phyloP scores from a whole-genome alignment of 1,140 invertebrate species.

The Temnothorax longispinosus region DNA sequence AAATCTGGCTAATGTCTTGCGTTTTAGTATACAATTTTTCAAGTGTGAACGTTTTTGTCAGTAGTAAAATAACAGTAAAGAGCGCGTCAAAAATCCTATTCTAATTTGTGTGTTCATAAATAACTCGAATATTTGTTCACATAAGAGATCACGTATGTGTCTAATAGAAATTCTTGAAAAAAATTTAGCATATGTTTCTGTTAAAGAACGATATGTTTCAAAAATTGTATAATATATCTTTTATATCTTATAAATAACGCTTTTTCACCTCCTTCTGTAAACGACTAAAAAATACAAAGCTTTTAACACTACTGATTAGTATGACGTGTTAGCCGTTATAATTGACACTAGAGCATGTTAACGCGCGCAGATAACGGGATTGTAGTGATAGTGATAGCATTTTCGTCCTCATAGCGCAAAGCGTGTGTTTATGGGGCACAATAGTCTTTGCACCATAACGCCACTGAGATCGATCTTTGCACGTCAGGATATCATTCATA shows the following conservation, averaged over 20 bases:
- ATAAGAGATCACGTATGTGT: no score
- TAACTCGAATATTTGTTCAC: neutral
- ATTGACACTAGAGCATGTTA: neutral
- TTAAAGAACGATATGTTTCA: no score
- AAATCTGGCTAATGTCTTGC: neutral
- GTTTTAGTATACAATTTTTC: neutral
- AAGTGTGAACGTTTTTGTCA: neutral
- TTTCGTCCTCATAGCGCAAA: neutral
- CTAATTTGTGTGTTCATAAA: neutral
- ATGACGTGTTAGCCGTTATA: neutral
- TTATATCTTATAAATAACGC: no score
- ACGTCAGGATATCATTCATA: neutral
- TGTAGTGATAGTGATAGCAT: slow-evolving; percentile 10
- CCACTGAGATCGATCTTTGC: slow-evolving; percentile 5
- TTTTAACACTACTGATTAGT: slow-evolving; percentile 8
- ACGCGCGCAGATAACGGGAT: neutral
- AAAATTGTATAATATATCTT: no score
- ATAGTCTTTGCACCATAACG: slow-evolving; percentile 13
- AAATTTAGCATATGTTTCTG: no score
- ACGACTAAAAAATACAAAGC: neutral
- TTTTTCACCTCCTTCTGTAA: neutral
- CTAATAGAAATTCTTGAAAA: no score
- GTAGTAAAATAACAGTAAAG: neutral
- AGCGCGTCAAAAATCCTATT: neutral
- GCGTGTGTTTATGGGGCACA: neutral